Conservation (phyloP, 1,140 invertebrate genomes). For the Lanistes nyassanus region DNA sequence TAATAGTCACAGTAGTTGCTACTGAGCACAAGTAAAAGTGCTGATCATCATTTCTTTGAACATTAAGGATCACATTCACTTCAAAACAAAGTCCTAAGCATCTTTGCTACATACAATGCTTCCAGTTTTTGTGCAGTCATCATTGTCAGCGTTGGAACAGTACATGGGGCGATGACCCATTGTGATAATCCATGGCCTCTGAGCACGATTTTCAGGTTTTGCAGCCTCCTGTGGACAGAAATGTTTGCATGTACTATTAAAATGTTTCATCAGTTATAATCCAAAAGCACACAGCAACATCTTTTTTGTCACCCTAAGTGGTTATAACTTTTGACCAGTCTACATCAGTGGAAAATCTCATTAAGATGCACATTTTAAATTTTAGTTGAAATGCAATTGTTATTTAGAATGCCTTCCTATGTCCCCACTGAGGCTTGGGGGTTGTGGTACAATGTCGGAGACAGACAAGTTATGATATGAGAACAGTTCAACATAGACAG, state of each 20-base stretch:
- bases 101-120: slow-evolving; percentile 34
- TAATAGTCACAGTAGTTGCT: neutral
- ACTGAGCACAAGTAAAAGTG: neutral
- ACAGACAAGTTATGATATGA: too few species aligned
- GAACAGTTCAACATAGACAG: too few species aligned
- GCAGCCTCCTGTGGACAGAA: slow-evolving; percentile 53
- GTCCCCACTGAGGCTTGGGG: too few species aligned
- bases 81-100: neutral
- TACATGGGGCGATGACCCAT: slow-evolving; percentile 67
- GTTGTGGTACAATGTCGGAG: too few species aligned
- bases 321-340: too few species aligned
- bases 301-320: neutral
- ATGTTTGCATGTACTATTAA: slow-evolving; percentile 10
- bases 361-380: too few species aligned
- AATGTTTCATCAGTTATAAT: neutral
- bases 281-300: neutral
- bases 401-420: too few species aligned
- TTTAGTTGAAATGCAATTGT: too few species aligned
- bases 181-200: slow-evolving; percentile 64
- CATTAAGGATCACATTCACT: neutral
- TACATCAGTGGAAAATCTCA: too few species aligned
- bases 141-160: slow-evolving; percentile 62
- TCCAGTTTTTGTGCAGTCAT: slow-evolving; percentile 54
- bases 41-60: neutral
- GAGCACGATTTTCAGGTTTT: slow-evolving; percentile 61